Conservation (phyloP, 2,888 invertebrate species). For the Sepioteuthis lessoniana region DNA sequence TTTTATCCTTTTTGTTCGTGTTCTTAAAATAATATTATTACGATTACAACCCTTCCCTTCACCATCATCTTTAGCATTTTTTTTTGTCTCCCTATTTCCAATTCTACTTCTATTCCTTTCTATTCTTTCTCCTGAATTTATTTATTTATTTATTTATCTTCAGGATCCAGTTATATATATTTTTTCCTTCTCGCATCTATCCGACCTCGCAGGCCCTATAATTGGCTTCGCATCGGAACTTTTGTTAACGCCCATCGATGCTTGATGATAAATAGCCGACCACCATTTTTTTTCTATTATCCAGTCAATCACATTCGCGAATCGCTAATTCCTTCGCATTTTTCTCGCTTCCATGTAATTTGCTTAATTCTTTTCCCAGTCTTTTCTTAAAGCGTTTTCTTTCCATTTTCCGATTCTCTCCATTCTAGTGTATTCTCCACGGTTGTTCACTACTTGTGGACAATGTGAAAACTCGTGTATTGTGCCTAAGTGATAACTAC, state of each 20-base stretch:
- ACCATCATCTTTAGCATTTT: background rate
- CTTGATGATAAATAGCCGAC: slow-evolving; percentile 33
- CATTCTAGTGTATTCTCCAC: background rate
- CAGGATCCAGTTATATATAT: background rate
- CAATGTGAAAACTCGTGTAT: slow-evolving; percentile 33
- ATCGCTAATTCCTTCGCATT: background rate
- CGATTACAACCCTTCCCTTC: background rate
- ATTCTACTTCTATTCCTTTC: background rate
- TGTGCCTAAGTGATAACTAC: slow-evolving; percentile 23
- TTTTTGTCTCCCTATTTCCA: background rate
- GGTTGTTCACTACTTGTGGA: slow-evolving; percentile 20
- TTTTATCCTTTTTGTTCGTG: background rate
- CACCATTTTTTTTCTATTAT: slow-evolving; percentile 33
- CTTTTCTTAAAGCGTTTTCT: background rate
- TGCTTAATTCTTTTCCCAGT: background rate
- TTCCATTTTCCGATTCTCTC: background rate
- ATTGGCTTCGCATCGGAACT: slow-evolving; percentile 33
- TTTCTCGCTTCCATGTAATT: background rate
- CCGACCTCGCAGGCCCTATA: background rate
- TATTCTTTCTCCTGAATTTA: no score
- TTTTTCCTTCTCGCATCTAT: background rate
- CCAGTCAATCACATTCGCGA: slow-evolving; percentile 17
- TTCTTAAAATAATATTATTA: background rate
- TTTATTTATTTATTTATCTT: background rate
- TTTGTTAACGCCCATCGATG: slow-evolving; percentile 20